These are phyloP conservation scores for Balaeniceps rex DNA, from an alignment of 2,113 vertebrate genomes.

Conservation along the genomic window DNA sequence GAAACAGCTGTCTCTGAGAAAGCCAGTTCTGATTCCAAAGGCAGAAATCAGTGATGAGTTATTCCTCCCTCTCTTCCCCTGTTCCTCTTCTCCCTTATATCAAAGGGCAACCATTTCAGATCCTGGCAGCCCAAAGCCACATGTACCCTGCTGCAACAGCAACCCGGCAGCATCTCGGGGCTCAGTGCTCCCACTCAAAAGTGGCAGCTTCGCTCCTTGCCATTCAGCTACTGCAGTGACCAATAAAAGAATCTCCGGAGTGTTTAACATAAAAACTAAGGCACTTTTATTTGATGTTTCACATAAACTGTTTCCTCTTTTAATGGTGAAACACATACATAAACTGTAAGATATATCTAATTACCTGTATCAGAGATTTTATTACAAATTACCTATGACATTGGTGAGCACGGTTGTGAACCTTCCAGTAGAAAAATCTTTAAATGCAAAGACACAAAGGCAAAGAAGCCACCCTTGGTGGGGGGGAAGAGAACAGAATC, in stretches of 20 bases:
- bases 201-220: background rate
- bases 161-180: background rate
- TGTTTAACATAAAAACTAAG: background rate
- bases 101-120: background rate
- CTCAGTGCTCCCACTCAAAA: background rate
- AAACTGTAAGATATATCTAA: background rate
- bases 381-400: background rate
- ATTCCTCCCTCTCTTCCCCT: background rate
- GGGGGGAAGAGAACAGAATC: background rate
- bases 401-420: background rate
- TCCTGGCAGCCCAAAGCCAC: background rate
- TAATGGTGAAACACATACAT: background rate
- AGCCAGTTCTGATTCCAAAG: background rate
- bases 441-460: background rate
- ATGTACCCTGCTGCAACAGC: background rate
- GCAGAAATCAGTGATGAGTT: background rate
- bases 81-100: background rate
- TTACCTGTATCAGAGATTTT: background rate
- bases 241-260: background rate
- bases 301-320: background rate
- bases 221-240: background rate
- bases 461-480: background rate
- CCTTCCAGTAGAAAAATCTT: background rate
- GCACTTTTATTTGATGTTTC: background rate
- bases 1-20: background rate